These are phyloP conservation scores for Sinella curviseta DNA, from an alignment of 1,140 invertebrate genomes.

Conservation along the genomic window DNA sequence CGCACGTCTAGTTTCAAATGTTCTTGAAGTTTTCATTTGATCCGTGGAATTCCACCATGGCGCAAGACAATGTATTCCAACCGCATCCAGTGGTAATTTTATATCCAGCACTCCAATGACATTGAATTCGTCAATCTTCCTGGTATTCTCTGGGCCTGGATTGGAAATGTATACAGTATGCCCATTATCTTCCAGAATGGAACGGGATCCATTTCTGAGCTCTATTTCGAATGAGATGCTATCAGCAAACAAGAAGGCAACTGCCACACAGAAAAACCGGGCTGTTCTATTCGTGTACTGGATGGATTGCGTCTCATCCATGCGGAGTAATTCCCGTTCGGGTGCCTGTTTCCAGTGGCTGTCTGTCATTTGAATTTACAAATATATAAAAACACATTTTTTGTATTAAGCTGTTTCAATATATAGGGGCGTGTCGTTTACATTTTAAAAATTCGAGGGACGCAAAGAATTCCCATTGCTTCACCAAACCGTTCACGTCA, in stretches of 20 bases:
- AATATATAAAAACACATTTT: not conserved
- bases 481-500: not conserved
- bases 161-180: not conserved
- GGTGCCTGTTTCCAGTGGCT: not conserved
- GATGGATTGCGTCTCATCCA: not conserved
- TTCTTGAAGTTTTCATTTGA: not conserved
- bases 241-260: conserved; percentile 12
- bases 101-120: not conserved
- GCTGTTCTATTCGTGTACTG: conserved; percentile 1
- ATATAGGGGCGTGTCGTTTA: not conserved
- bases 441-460: conserved; percentile 3
- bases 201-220: not conserved
- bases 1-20: conserved; percentile 16
- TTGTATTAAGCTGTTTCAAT: not conserved
- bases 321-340: not conserved
- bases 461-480: not conserved
- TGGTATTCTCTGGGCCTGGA: not conserved
- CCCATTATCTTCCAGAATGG: not conserved
- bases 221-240: conserved; percentile 11
- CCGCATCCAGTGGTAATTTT: not conserved
- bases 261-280: not conserved
- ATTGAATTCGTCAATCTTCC: conserved; percentile 20
- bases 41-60: conserved; percentile 10
- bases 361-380: not conserved
- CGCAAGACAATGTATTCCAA: not conserved